Percentiles rank a stretch among this genome's conserved stretches.
Evolutionary conservation across 1,140 invertebrate species (phyloP).

Genomic region (Euborellia annulipes): DNA sequence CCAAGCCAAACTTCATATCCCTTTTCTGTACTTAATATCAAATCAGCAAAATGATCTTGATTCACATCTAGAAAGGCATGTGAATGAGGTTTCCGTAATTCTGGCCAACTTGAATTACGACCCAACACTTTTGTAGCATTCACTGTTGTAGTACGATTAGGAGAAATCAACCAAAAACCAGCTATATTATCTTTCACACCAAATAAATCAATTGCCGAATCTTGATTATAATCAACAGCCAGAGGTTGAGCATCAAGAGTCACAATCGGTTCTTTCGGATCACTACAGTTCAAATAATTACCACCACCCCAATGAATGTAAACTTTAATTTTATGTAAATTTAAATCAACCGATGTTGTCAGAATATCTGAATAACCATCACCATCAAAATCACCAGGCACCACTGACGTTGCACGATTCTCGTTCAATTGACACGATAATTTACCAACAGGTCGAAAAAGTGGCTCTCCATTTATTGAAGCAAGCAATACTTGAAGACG

Average conservation of each 20-base stretch:
- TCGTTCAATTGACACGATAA: conserved; percentile 43
- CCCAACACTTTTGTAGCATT: not conserved
- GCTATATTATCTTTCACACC: conserved; percentile 36
- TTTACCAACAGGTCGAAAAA: conserved; percentile 35
- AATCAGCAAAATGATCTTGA: conserved; percentile 65
- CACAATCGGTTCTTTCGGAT: conserved; percentile 28
- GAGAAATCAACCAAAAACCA: too few species aligned
- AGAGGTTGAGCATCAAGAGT: conserved; percentile 64
- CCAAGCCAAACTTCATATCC: conserved; percentile 64
- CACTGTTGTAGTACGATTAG: too few species aligned
- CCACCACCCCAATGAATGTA: conserved; percentile 60
- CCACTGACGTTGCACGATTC: conserved; percentile 31
- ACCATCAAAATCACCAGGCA: conserved; percentile 88
- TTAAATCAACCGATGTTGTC: conserved; percentile 38
- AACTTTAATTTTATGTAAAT: conserved; percentile 26
- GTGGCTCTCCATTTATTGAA: conserved; percentile 50
- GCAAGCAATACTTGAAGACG: conserved; percentile 56
- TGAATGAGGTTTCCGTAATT: conserved; percentile 55
- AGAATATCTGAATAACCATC: conserved; percentile 88
- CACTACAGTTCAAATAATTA: conserved; percentile 44
- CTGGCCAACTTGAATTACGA: not conserved
- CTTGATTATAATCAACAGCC: conserved; percentile 75
- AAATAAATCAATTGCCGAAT: conserved; percentile 89
- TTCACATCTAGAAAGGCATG: conserved; percentile 83
- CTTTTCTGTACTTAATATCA: conserved; percentile 58